phyloP scores from a whole-genome alignment of 37 sponge, comb jelly and placozoan genomes.

The Crambe crambe region DNA sequence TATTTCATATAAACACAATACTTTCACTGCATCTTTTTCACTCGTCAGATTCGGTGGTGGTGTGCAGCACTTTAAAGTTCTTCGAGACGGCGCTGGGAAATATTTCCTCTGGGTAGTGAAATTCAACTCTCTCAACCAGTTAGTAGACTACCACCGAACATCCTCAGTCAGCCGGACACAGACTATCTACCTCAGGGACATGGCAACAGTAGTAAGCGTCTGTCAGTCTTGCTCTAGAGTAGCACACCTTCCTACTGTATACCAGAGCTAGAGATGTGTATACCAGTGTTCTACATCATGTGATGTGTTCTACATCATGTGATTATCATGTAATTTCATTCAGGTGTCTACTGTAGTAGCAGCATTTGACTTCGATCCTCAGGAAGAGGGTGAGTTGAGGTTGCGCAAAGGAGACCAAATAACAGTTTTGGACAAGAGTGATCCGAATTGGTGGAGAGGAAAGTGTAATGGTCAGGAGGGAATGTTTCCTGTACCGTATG shows the following conservation, averaged over 20 bases:
- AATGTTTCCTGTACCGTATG: constrained; percentile 94
- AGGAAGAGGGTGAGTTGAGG: constrained; percentile 86
- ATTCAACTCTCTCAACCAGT: constrained; percentile 93
- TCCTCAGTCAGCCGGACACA: constrained; percentile 96
- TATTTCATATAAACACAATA: too few relatives aligned
- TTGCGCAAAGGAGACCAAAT: constrained; percentile 88
- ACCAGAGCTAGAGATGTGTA: too few relatives aligned
- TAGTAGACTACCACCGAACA: constrained; percentile 93
- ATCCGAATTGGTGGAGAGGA: constrained; percentile 98
- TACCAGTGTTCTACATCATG: too few relatives aligned
- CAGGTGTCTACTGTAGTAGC: constrained; percentile 64
- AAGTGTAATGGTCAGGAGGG: constrained; percentile 72
- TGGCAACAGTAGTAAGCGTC: constrained; percentile 56
- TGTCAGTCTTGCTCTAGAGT: too few relatives aligned
- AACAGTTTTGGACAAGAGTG: constrained; percentile 83
- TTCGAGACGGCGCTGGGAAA: constrained; percentile 97
- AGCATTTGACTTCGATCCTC: constrained; percentile 91
- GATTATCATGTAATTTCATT: background rate
- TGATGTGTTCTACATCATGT: background rate
- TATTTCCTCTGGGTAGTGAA: constrained; percentile 99
- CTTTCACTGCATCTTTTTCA: too few relatives aligned
- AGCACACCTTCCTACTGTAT: too few relatives aligned
- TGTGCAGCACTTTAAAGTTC: constrained; percentile 97
- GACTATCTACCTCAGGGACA: constrained; percentile 89
- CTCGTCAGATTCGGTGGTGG: constrained; percentile 84